Conservation (phyloP, 2,888 invertebrate genomes). For the Drosophila pseudotalamancana region DNA sequence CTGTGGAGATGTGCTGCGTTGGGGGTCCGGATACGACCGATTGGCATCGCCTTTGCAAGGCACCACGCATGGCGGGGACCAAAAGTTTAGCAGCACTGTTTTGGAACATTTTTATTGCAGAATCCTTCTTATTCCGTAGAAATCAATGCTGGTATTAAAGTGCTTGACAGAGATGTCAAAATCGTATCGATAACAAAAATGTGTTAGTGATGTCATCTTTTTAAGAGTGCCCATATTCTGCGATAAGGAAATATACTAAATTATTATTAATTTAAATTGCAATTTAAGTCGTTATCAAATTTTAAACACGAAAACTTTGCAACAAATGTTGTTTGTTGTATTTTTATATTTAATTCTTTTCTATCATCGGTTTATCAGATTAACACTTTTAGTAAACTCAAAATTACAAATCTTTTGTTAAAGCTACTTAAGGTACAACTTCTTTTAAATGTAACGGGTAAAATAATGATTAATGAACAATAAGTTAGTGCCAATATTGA, state of each 20-base stretch:
- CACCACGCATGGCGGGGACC: conserved; percentile 80
- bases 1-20: conserved; percentile 77
- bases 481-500: conserved; percentile 9
- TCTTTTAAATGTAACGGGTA: conserved; percentile 25
- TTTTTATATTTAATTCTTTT: neutral
- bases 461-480: conserved; percentile 7
- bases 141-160: conserved; percentile 34
- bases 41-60: conserved; percentile 80
- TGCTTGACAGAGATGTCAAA: conserved; percentile 19
- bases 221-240: neutral
- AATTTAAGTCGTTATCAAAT: neutral
- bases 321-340: no score
- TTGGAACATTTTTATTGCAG: conserved; percentile 76
- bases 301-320: no score
- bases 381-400: conserved; percentile 52
- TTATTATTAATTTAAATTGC: neutral
- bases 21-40: conserved; percentile 83
- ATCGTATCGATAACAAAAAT: conserved; percentile 11
- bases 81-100: conserved; percentile 80
- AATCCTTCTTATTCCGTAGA: conserved; percentile 17
- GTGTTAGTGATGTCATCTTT: neutral
- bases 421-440: conserved; percentile 49
- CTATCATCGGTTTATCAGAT: conserved; percentile 14
- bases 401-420: conserved; percentile 48
- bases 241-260: neutral